Evolutionary conservation across 2,888 invertebrate genomes (phyloP).

Genomic region (Tetranychus truncatus): DNA sequence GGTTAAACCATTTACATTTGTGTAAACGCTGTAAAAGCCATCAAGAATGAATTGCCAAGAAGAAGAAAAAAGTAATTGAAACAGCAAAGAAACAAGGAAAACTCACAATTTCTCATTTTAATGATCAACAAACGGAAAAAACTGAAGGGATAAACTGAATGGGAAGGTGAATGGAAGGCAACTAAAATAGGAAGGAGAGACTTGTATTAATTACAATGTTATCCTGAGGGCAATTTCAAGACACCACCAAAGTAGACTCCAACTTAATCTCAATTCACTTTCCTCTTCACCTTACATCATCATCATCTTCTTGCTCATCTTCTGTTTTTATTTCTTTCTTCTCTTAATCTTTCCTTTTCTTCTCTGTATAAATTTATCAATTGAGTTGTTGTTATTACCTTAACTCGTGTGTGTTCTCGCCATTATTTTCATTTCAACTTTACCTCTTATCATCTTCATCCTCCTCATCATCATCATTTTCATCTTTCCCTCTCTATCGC

Average conservation of each 20-base stretch:
- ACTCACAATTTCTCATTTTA: neutral
- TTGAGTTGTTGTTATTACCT: neutral
- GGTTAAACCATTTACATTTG: no score
- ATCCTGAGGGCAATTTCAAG: neutral
- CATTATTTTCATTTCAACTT: neutral
- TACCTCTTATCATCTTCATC: neutral
- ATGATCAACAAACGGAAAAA: neutral
- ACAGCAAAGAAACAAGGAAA: neutral
- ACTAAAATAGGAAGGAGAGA: neutral
- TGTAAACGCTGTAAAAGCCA: no score
- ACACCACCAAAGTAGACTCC: neutral
- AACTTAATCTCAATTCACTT: neutral
- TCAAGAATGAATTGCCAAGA: neutral
- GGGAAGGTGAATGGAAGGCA: neutral
- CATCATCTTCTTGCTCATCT: neutral
- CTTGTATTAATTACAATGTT: slow-evolving; percentile 1
- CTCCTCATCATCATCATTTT: neutral
- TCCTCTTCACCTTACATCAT: neutral
- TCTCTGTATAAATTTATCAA: neutral
- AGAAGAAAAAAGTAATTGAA: neutral
- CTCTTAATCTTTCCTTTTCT: neutral
- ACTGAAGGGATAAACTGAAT: neutral
- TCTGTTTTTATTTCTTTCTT: neutral
- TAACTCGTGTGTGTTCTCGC: neutral
- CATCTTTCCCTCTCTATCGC: neutral